Evolutionary conservation across 2,888 invertebrate genomes (phyloP), one percentile per base, ranked within the genome.

Genomic region (Andrena trimmerana): DNA sequence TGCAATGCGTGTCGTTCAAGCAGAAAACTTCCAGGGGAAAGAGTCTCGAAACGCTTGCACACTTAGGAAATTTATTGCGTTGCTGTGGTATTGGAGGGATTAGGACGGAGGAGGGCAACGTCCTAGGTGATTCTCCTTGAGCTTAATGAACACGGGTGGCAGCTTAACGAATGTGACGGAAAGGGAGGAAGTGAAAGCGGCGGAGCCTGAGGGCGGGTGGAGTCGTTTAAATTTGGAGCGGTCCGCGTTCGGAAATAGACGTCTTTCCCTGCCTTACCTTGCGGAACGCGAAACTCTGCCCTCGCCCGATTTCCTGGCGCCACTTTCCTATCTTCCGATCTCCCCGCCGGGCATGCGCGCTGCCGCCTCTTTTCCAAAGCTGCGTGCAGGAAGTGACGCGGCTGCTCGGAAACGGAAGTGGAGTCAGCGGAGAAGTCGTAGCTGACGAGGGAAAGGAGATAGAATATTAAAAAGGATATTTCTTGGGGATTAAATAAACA

Each of bases 161-260:
- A 68, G 69, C 73, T 84, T 83, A 78, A 87, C 76, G 85, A 89
- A 89, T 84, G 82, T 89, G 82, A 83, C 65, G 70, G 66, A 71
- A 65, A 81, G 82, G 81, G 66, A 82, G 81, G 79, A 76, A 85
- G 78, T 79, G 73, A 67, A 70, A 80, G 71, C 65, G 57, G 63
- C 59, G 77, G 33, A 48, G 76, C n/a, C 42, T n/a, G 57, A 54
- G 80, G 76, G 88, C 90, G 91, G 90, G 87, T 92, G 89, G 90
- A 84, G 91, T 91, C 89, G 91, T 90, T 90, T 92, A 92, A 92
- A 90, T 92, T 92, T 92, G 89, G 91, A 90, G 85, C 89, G 85
- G 70, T 85, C 81, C 78, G 82, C 78, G 69, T 80, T 86, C 90
- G 75, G 88, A 89, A 91, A 91, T 91, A 91, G 91, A 89, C 84